Base-by-base conservation (phyloP, 2,888 invertebrate genomes). In the Morpho achilles region DNA sequence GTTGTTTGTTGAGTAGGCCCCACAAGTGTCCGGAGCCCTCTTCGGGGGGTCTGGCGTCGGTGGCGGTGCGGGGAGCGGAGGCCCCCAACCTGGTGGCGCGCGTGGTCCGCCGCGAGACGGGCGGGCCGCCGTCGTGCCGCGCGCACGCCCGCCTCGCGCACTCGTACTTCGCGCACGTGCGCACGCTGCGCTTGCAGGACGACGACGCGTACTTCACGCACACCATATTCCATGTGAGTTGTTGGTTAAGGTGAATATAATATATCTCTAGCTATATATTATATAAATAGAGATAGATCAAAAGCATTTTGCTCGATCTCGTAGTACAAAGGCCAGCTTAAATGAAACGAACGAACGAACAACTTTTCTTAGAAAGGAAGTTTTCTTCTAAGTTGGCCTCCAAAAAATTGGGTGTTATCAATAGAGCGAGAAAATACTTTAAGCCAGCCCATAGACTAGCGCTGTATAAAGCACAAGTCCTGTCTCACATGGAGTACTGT, bases 1-100 rank as follows among this genome's bases (percentile, higher is more conserved):
- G 7, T 46, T 10, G 22, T 9, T 7, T 47, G 5, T 22, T n/a
- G 9, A 2, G 5, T 77, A 96, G 96, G 66, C 98, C 98, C 0
- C 99, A 99, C 89, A 96, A 97, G 74, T 99, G 99, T 83, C 99
- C 99, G 0, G 97, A 97, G 65, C 87, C 86, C 9, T 77, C 82
- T 58, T 42, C 58, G 40, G 62, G 66, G 44, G 61, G 79, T 75
- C 58, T 76, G 75, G 56, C 66, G 59, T n/a, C 64, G 68, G 44
- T 63, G 92, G 69, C 92, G 92, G 69, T 90, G 91, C 51, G 92
- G 92, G 0, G 94, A 95, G 9, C 91, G 42, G 92, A 93, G 0
- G 94, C 95, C 5, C 83, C 91, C n/a, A 97, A 96, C 88, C 93
- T 96, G 94, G 71, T 97, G 96, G 58, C 98, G 96, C 87, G 96